A percentile compares a stretch with the other conserved stretches of the same genome.
Conservation (phyloP, 2,113 vertebrate species). For the Cephalopholis sonnerati region DNA sequence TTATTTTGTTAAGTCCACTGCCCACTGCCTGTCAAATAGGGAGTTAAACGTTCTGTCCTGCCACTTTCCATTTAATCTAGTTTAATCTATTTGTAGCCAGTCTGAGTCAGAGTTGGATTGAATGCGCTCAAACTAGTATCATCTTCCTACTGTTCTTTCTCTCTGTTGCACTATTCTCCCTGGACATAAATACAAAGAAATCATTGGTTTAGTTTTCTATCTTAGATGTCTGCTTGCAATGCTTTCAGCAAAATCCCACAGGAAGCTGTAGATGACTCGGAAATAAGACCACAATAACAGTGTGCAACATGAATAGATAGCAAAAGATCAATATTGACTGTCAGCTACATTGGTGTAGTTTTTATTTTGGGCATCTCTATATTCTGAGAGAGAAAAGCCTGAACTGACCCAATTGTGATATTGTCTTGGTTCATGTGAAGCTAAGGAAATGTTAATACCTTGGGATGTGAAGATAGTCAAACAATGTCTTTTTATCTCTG, state of each 20-base stretch:
- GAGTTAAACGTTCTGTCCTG: slow-evolving; percentile 47
- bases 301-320: slow-evolving; percentile 32
- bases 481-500: not conserved
- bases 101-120: slow-evolving; percentile 36
- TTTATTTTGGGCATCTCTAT: slow-evolving; percentile 5
- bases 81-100: slow-evolving; percentile 54
- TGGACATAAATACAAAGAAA: slow-evolving; percentile 18
- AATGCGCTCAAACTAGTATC: slow-evolving; percentile 19
- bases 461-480: not conserved
- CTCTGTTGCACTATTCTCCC: not conserved
- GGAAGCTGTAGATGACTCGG: slow-evolving; percentile 9
- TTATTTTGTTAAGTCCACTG: slow-evolving; percentile 44
- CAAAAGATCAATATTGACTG: slow-evolving; percentile 38
- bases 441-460: not conserved
- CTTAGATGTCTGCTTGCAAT: slow-evolving; percentile 19
- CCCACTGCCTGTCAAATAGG: slow-evolving; percentile 31
- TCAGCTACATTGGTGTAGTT: not conserved
- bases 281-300: slow-evolving; percentile 32
- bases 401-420: slow-evolving; percentile 5
- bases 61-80: slow-evolving; percentile 48
- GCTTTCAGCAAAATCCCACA: slow-evolving; percentile 21
- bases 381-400: not conserved
- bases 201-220: slow-evolving; percentile 16
- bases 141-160: slow-evolving; percentile 8
- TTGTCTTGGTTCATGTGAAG: not conserved